These are phyloP conservation scores for Porites lutea DNA, from an alignment of 64 coral and sea anemone species.

Conservation along the genomic window DNA sequence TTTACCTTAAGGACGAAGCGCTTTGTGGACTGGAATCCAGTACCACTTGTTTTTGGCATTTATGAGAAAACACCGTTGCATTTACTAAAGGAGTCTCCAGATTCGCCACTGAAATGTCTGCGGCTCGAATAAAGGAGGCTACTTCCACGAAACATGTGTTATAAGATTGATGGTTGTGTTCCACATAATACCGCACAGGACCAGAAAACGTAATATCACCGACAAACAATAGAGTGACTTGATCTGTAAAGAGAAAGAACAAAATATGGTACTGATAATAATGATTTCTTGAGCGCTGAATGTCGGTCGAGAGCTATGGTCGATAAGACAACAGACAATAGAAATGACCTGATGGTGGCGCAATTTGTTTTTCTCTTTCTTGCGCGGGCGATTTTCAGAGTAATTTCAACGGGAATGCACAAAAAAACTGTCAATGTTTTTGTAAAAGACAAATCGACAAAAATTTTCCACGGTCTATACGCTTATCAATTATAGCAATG, in stretches of 20 bases:
- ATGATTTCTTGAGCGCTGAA: no score
- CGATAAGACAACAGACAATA: no score
- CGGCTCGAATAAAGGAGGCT: conserved; percentile 50
- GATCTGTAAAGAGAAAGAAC: conserved; percentile 3
- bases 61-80: conserved; percentile 9
- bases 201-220: conserved; percentile 78
- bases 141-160: conserved; percentile 76
- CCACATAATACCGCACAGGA: conserved; percentile 66
- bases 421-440: no score
- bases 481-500: no score
- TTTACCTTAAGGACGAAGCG: conserved; percentile 22
- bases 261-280: no score
- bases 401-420: no score
- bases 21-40: conserved; percentile 3
- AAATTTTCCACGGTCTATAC: no score
- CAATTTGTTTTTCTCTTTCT: no score
- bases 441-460: no score
- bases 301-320: no score
- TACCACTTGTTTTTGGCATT: neutral
- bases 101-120: conserved; percentile 84
- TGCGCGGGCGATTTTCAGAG: no score
- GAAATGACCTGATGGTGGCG: no score
- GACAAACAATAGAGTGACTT: conserved; percentile 65
- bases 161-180: conserved; percentile 52
- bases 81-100: conserved; percentile 76